Conservation (phyloP, 30 jellyfish, hydroid and myxozoan species). For the Calvadosia cruxmelitensis region DNA sequence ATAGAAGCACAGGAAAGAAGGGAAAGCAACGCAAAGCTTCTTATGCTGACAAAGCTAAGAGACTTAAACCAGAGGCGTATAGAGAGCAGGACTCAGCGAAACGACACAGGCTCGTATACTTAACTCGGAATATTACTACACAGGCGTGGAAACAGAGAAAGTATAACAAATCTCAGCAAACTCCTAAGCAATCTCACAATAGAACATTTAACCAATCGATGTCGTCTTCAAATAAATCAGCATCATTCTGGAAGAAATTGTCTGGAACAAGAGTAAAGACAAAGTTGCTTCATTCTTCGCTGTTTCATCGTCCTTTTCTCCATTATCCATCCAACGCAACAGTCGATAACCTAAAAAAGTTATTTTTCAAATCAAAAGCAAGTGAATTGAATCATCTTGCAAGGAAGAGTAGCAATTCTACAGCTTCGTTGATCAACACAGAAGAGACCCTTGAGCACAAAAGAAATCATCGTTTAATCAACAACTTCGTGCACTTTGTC, state of each 20-base stretch:
- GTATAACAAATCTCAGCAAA: not conserved
- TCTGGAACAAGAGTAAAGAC: not conserved
- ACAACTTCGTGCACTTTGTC: not conserved
- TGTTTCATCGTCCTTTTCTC: not conserved
- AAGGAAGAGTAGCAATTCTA: not conserved
- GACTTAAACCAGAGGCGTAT: not conserved
- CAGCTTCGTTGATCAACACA: not conserved
- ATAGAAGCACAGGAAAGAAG: not conserved
- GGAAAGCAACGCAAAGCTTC: no score
- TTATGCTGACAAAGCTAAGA: no score
- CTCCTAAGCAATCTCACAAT: not conserved
- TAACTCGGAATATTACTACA: not conserved
- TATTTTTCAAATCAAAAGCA: not conserved
- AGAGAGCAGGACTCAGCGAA: not conserved
- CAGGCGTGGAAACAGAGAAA: not conserved
- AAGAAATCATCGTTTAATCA: no score
- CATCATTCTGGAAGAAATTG: not conserved
- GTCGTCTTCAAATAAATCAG: not conserved
- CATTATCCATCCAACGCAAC: no score
- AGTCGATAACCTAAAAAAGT: not conserved
- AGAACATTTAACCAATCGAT: no score
- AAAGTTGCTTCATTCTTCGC: not conserved
- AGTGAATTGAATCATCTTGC: not conserved
- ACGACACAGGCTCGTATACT: not conserved
- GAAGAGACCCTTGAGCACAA: not conserved